Evolutionary conservation across 2,888 invertebrate species (phyloP), one percentile per base, ranked within the genome.

Genomic region (Acrobasis consociella): DNA sequence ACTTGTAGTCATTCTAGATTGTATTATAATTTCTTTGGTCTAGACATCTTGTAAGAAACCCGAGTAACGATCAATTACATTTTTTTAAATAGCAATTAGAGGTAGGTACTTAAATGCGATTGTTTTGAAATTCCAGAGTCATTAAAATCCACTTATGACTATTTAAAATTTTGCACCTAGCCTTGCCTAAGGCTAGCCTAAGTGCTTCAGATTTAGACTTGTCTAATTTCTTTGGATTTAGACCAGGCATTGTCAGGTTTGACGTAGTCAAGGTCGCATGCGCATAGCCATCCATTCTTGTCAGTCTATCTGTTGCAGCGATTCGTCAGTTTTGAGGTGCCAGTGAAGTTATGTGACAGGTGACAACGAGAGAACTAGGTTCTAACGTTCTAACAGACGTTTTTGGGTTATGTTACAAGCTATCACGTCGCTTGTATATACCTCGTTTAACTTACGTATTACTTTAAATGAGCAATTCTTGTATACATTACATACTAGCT

Each of bases 71-170:
- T 22, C 51, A 51, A 51, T 51, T 22, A 51, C 22, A 9, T 10
- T 10, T 39, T 10, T 39, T 39, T 39, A 39, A 9, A 39, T 39
- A 22, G 22, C 22, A 22, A 22, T 22, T 22, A 22, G 22, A 22
- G 2, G 39, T 39, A 39, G 39, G 2, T 10, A 39, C 39, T 22
- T 22, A 22, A 1, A 22, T 22, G 3, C n/a, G 22, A 22, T 39
- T 39, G 39, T 39, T 39, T 5, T 10, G 39, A 22, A 51, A 31
- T 13, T 31, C 13, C 31, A 31, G n/a, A 52, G 31, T 31, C 31
- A 52, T 52, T 52, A 31, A 52, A 52, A 31, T 52, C 52, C 22
- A 50, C 51, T 51, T 1, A 31, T 52, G 9, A 31, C 52, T 51
- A 22, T 51, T 52, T 52, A 52, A 52, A 13, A 52, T 13, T 22